phyloP scores from a whole-genome alignment of 2,113 vertebrate species.

The Butastur rufipennis region DNA sequence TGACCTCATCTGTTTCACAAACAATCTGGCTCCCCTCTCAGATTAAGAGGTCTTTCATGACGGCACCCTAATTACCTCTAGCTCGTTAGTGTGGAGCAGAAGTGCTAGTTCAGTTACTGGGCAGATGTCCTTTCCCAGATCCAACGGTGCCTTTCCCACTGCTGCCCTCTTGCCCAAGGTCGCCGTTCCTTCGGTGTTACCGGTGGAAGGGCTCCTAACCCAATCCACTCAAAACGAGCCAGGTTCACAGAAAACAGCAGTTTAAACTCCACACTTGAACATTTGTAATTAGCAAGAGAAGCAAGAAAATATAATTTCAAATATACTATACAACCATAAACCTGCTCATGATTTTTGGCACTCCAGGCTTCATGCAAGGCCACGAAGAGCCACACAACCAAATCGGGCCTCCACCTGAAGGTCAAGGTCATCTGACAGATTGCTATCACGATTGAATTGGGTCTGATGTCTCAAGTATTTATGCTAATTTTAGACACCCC shows the following conservation, averaged over 20 bases:
- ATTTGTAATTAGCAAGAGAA: not conserved
- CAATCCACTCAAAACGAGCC: not conserved
- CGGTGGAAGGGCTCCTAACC: not conserved
- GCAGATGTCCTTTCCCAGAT: not conserved
- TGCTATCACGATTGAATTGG: not conserved
- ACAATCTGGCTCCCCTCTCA: not conserved
- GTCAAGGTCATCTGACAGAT: not conserved
- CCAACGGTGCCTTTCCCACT: not conserved
- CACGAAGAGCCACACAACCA: not conserved
- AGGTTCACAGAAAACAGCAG: not conserved
- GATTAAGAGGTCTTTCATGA: not conserved
- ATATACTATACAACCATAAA: not conserved
- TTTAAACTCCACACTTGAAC: not conserved
- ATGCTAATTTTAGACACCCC: not conserved
- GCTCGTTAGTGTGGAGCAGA: not conserved
- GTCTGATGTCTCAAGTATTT: not conserved
- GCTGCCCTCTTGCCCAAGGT: not conserved
- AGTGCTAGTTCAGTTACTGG: not conserved
- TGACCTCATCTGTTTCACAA: not conserved
- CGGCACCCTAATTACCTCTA: not conserved
- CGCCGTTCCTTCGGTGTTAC: rapidly evolving
- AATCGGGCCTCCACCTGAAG: not conserved
- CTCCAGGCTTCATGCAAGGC: not conserved
- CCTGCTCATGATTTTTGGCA: not conserved
- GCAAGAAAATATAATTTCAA: not conserved